These are phyloP conservation scores for Chirona hameri DNA, from an alignment of 2,888 invertebrate genomes.

Conservation along the genomic window DNA sequence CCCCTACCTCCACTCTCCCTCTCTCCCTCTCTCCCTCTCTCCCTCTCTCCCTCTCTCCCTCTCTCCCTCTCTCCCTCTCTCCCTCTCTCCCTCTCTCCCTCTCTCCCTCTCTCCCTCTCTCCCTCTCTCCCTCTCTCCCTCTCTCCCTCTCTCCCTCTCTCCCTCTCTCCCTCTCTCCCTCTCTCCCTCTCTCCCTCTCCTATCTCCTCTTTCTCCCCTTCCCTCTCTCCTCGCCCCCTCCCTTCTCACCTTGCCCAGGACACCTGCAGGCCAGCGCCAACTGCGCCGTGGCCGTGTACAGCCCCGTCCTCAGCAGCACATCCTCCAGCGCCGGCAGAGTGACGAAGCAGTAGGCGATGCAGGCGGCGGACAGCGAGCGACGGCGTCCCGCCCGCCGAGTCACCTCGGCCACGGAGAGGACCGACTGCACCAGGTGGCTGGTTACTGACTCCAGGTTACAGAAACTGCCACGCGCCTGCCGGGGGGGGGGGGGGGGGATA, in stretches of 20 bases:
- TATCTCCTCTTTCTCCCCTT: no score
- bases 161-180: no score
- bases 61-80: no score
- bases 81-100: no score
- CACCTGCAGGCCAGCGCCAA: constrained; percentile 85
- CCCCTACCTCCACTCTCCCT: no score
- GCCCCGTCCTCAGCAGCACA: constrained; percentile 70
- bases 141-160: no score
- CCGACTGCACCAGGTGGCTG: background rate
- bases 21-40: no score
- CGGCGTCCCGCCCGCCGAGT: background rate
- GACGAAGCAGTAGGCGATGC: constrained; percentile 92
- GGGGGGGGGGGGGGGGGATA: background rate
- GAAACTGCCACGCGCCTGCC: background rate
- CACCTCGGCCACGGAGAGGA: background rate
- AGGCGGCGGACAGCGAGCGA: constrained; percentile 78
- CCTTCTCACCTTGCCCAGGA: constrained; percentile 73
- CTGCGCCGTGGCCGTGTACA: constrained; percentile 83
- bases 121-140: no score
- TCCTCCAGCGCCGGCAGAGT: constrained; percentile 92
- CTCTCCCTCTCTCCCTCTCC: no score
- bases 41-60: no score
- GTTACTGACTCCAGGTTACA: constrained; percentile 4
- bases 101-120: no score
- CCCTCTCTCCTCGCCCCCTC: background rate